Evolutionary conservation across 2,888 invertebrate species (phyloP), one percentile per base, ranked within the genome.

Genomic region (Cryptocephalus moraei): DNA sequence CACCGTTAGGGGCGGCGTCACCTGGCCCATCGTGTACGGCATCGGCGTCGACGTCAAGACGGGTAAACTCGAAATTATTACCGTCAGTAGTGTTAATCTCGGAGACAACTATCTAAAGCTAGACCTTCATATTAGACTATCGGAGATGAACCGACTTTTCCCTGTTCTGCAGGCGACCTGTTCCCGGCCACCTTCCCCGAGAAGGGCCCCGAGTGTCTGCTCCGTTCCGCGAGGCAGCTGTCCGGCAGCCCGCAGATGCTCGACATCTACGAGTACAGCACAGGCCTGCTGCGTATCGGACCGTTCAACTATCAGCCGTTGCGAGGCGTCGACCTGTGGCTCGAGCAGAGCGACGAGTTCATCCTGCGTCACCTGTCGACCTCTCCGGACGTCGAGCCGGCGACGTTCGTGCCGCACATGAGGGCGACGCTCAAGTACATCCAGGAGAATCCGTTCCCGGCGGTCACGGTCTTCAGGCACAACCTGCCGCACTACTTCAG

Each of bases 271-370:
- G 93, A 94, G 72, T 87, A 84, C 65, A 80, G 79, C 49, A 78
- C 86, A 61, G 88, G 91, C 49, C 80, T 92, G 73, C 73, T 94
- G 47, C 81, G 87, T 68, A 90, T 95, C 64, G 93, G 93, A 0
- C 94, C 94, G 14, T 94, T 93, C 74, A 90, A 90, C 71, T 94
- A 94, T 73, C 88, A 90, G 71, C 92, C 91, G 0, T 74, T 92
- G 59, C 79, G 91, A 54, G 90, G 92, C 38, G 91, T 88, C 8
- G 91, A 92, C 67, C 76, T 92, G 41, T 91, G 92, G 88, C 75
- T 93, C 48, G 84, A 88, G 57, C 91, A 93, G 68, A 82, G 86
- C 9, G 93, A 94, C 73, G 91, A 91, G 59, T 90, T 93, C 73
- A 88, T 94, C 51, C 77, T 93, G 59, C 86, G 91, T 71, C 91